phyloP scores from a whole-genome alignment of 2,888 invertebrate species.

The Ptychoptera contaminata region DNA sequence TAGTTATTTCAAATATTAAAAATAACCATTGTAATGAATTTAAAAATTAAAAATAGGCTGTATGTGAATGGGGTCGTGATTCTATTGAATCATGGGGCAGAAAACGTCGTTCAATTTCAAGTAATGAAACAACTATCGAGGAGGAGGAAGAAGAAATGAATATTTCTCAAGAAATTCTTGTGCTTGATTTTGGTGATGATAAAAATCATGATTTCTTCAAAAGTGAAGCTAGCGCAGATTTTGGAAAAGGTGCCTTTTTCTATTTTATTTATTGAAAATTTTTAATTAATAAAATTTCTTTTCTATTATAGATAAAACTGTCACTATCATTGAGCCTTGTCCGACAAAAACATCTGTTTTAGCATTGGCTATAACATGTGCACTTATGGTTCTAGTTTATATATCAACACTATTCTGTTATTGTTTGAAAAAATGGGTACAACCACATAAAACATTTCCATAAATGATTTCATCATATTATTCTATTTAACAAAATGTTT shows the following conservation, averaged over 20 bases:
- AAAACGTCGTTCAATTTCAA: conserved; percentile 54
- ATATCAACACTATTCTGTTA: conserved; percentile 85
- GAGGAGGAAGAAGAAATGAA: conserved; percentile 70
- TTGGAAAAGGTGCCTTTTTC: conserved; percentile 44
- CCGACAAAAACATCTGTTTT: conserved; percentile 85
- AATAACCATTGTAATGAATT: conserved; percentile 8
- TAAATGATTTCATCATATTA: conserved; percentile 22
- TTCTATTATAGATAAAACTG: conserved; percentile 54
- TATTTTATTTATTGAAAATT: background rate
- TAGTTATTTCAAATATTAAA: conserved; percentile 10
- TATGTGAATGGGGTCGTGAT: conserved; percentile 83
- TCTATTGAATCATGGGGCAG: conserved; percentile 85
- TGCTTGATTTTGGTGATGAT: conserved; percentile 84
- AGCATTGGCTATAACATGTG: conserved; percentile 79
- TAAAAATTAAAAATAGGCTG: conserved; percentile 41
- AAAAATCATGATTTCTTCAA: conserved; percentile 66
- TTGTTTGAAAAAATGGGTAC: conserved; percentile 84
- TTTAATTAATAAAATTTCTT: background rate
- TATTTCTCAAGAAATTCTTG: conserved; percentile 83
- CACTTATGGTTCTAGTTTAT: conserved; percentile 73
- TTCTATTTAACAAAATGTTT: background rate
- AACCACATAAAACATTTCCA: conserved; percentile 66
- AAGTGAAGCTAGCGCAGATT: conserved; percentile 59
- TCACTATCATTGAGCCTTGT: conserved; percentile 80
- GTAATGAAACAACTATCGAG: conserved; percentile 46